Percentiles rank a stretch among this genome's conserved stretches.
phyloP scores from a whole-genome alignment of 1,140 invertebrate species.

The Micrasema minimum region DNA sequence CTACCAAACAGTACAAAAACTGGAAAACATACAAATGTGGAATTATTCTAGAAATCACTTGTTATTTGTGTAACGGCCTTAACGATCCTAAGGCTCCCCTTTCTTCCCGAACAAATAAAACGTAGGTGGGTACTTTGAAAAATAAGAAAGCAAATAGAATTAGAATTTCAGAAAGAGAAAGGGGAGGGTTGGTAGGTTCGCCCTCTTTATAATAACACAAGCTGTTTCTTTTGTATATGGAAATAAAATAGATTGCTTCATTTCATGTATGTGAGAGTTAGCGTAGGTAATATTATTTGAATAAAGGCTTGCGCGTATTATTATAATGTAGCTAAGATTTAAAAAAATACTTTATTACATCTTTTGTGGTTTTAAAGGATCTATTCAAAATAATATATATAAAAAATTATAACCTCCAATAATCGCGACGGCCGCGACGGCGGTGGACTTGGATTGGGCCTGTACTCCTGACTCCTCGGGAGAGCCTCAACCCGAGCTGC shows the following conservation, averaged over 20 bases:
- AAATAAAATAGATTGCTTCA: constrained; percentile 14
- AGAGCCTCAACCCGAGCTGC: no score
- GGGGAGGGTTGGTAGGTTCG: neutral
- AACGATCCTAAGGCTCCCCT: constrained; percentile 21
- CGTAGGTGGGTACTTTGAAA: constrained; percentile 23
- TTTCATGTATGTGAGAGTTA: neutral
- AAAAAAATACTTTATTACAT: no score
- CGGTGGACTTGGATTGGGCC: no score
- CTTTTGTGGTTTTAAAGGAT: no score
- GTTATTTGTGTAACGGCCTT: neutral
- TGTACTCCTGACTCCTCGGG: no score
- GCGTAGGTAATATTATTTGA: no score
- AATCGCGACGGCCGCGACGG: no score
- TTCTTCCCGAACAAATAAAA: constrained; percentile 29
- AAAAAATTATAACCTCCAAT: no score
- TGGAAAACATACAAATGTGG: neutral
- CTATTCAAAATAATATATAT: no score
- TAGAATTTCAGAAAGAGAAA: constrained; percentile 33
- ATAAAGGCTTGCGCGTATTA: no score
- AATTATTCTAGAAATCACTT: constrained; percentile 5
- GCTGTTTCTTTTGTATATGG: constrained; percentile 11
- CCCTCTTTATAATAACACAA: constrained; percentile 11
- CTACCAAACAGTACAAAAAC: no score
- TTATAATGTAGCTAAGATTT: no score
- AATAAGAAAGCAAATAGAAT: constrained; percentile 41